phyloP scores from a whole-genome alignment of 92 coral and sea anemone species.

The Porites lobata region DNA sequence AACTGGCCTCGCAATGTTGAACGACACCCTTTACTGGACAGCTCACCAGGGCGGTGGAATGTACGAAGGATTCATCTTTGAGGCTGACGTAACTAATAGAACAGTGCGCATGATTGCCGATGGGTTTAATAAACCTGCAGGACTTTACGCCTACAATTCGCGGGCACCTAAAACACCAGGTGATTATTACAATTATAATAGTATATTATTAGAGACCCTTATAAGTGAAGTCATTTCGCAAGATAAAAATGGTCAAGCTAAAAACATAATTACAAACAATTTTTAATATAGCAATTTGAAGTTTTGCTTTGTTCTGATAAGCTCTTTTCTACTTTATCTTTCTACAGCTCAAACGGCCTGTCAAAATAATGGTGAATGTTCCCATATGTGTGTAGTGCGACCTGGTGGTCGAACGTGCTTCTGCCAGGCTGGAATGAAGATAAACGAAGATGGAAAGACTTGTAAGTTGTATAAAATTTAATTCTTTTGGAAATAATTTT shows the following conservation, averaged over 20 bases:
- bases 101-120: constrained; percentile 12
- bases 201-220: no score
- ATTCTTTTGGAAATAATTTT: neutral
- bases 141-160: constrained; percentile 20
- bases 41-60: constrained; percentile 11
- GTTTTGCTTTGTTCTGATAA: no score
- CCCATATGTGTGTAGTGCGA: constrained; percentile 72
- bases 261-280: no score
- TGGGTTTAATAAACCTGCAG: constrained; percentile 4
- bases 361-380: constrained; percentile 80
- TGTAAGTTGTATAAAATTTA: neutral
- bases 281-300: no score
- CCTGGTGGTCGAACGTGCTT: constrained; percentile 7
- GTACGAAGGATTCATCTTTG: constrained; percentile 30
- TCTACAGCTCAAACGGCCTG: constrained; percentile 44
- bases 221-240: no score
- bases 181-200: neutral
- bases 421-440: constrained; percentile 10
- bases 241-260: no score
- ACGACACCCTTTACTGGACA: constrained; percentile 23
- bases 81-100: neutral
- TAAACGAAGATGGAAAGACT: constrained; percentile 7
- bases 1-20: neutral
- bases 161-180: neutral
- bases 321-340: neutral